Conservation (phyloP, 2,888 invertebrate genomes). For the Blastobasis adustella region DNA sequence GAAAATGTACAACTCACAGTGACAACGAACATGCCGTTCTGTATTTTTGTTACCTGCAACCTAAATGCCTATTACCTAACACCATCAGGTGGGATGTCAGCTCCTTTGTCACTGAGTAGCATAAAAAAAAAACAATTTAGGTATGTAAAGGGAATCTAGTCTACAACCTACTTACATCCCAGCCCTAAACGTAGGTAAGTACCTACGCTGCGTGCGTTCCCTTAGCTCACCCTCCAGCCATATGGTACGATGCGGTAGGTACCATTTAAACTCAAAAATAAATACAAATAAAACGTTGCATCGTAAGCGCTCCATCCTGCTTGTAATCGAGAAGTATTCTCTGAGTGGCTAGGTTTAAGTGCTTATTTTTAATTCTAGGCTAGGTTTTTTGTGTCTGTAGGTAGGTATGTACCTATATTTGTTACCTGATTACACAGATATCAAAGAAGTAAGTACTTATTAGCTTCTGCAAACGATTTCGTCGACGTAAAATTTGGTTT, state of each 20-base stretch:
- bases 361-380: neutral
- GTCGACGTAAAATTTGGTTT: neutral
- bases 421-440: neutral
- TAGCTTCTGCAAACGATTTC: neutral
- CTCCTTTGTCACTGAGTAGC: too few species aligned
- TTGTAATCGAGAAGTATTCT: conserved; percentile 2
- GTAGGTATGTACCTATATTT: neutral
- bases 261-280: conserved; percentile 1
- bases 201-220: too few species aligned
- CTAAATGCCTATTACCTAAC: too few species aligned
- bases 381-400: conserved; percentile 2
- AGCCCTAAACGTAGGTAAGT: too few species aligned
- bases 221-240: neutral
- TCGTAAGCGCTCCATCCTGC: conserved; percentile 3
- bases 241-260: conserved; percentile 20
- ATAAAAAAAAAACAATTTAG: too few species aligned
- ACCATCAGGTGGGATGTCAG: too few species aligned
- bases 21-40: too few species aligned
- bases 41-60: too few species aligned
- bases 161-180: too few species aligned
- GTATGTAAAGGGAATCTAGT: too few species aligned
- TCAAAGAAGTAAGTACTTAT: neutral
- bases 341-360: neutral
- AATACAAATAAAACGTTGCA: conserved; percentile 10
- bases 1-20: too few species aligned